Conservation (phyloP, 2,113 vertebrate genomes). For the Rhipidura dahli region DNA sequence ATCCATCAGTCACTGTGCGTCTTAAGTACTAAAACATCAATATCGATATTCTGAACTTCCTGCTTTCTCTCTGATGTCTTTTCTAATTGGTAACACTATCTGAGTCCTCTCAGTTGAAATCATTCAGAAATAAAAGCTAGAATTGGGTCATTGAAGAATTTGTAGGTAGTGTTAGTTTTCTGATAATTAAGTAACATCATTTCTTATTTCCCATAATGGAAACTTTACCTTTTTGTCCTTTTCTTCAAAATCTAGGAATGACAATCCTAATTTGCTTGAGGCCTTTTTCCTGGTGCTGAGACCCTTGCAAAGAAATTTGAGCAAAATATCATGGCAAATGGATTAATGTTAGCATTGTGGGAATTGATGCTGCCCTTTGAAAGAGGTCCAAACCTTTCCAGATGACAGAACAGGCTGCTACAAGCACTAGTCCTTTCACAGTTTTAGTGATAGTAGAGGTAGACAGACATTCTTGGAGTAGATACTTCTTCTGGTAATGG, state of each 20-base stretch:
- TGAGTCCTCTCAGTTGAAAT: background rate
- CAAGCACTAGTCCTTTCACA: background rate
- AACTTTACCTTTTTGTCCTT: background rate
- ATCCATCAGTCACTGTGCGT: background rate
- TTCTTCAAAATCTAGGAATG: background rate
- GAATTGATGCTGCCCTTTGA: background rate
- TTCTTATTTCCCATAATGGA: background rate
- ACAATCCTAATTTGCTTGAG: background rate
- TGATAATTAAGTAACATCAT: background rate
- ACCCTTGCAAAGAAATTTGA: background rate
- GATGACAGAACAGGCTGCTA: background rate
- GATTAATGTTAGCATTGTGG: background rate
- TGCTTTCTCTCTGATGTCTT: background rate
- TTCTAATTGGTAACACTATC: background rate
- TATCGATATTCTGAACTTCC: background rate
- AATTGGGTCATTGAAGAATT: background rate
- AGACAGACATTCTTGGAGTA: background rate
- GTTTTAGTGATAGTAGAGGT: background rate
- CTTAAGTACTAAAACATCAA: background rate
- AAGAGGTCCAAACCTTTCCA: background rate
- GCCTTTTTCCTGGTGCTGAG: background rate
- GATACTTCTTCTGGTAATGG: background rate
- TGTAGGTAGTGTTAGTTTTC: background rate
- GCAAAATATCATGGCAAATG: background rate
- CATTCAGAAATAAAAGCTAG: background rate